A percentile compares a stretch with the other conserved stretches of the same genome.
Evolutionary conservation across 2,888 invertebrate species (phyloP).

Genomic region (Synergus japonicus): DNA sequence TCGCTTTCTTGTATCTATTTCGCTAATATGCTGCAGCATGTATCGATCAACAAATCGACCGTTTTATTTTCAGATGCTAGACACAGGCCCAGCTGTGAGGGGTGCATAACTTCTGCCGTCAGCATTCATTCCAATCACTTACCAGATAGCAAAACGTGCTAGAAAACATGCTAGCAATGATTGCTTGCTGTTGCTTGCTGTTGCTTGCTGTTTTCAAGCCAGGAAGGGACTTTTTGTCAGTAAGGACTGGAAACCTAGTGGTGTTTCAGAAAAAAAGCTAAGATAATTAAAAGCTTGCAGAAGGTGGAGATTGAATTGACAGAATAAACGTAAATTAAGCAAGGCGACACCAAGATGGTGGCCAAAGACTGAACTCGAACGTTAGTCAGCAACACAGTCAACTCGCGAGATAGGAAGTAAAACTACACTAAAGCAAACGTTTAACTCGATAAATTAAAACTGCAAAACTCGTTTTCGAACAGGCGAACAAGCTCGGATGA

Average conservation of each 20-base stretch:
- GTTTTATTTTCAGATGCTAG: constrained; percentile 14
- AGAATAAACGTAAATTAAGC: constrained; percentile 22
- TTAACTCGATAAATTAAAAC: constrained; percentile 42
- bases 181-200: background rate
- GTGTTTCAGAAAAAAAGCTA: background rate
- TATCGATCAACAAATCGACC: constrained; percentile 30
- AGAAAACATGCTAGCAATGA: background rate
- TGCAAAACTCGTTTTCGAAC: constrained; percentile 40
- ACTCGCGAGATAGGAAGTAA: constrained; percentile 40
- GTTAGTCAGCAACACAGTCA: constrained; percentile 10
- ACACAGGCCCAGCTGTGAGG: background rate
- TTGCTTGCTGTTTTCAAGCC: background rate
- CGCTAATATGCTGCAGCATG: constrained; percentile 37
- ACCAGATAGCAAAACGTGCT: background rate
- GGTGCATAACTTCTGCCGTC: background rate
- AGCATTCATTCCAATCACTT: background rate
- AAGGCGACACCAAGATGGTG: constrained; percentile 10
- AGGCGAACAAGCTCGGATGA: constrained; percentile 40
- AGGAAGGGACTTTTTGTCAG: no score
- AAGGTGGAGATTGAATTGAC: background rate
- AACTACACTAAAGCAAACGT: constrained; percentile 36
- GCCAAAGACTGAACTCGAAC: constrained; percentile 14
- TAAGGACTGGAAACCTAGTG: no score
- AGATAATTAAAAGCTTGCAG: background rate
- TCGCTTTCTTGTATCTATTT: constrained; percentile 37